A percentile compares a stretch with the other conserved stretches of the same genome.
These are phyloP conservation scores for Strongylocentrotus purpuratus DNA, from an alignment of 35 echinoderm and acorn worm genomes.

Conservation along the genomic window DNA sequence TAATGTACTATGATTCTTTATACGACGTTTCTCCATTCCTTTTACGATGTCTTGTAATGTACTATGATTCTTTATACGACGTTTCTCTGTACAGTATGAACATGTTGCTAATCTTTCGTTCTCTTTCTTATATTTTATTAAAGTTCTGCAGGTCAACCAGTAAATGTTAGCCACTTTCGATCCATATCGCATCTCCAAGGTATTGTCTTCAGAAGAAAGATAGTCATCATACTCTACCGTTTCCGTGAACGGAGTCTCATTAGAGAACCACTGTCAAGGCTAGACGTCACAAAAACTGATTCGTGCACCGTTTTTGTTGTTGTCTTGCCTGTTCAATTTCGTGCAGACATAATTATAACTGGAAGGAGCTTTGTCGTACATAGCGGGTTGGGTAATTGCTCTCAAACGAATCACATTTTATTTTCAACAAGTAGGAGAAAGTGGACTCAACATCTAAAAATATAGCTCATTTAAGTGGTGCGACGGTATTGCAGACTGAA, in stretches of 20 bases:
- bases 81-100: too few species aligned
- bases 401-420: neutral
- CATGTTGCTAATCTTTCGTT: neutral
- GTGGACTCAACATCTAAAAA: too few species aligned
- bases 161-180: neutral
- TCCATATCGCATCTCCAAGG: neutral
- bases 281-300: neutral
- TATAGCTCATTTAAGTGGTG: too few species aligned
- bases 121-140: neutral
- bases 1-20: too few species aligned
- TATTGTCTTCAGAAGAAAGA: neutral
- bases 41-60: too few species aligned
- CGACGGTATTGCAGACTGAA: neutral
- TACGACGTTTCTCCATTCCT: too few species aligned
- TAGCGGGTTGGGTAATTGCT: neutral
- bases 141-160: neutral
- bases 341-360: neutral
- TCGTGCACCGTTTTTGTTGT: neutral
- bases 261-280: neutral
- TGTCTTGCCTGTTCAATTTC: neutral
- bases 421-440: neutral
- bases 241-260: neutral
- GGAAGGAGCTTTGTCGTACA: neutral
- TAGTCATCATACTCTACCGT: neutral
- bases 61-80: too few species aligned